A percentile compares a stretch with the other conserved stretches of the same genome.
These are phyloP conservation scores for Camponotus floridanus DNA, from an alignment of 1,140 invertebrate species.

Conservation along the genomic window DNA sequence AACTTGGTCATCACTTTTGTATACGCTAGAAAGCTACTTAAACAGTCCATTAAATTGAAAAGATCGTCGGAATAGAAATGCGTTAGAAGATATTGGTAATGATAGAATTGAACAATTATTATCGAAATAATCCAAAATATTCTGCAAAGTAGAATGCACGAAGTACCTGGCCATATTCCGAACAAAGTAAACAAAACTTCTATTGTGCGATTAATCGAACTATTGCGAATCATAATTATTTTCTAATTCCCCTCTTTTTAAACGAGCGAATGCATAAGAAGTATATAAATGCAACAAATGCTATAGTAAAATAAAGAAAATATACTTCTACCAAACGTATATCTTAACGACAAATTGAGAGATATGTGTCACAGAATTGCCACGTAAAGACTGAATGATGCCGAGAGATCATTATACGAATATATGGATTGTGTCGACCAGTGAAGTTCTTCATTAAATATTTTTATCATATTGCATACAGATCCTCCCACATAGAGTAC, in stretches of 20 bases:
- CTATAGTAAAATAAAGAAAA: neutral
- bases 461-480: neutral
- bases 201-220: constrained; percentile 33
- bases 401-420: neutral
- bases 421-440: neutral
- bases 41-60: constrained; percentile 38
- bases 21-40: constrained; percentile 22
- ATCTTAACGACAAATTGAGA: neutral
- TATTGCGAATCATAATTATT: neutral
- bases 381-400: constrained; percentile 11
- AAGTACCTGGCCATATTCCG: constrained; percentile 34
- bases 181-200: constrained; percentile 27
- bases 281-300: neutral
- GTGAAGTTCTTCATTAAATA: constrained; percentile 30
- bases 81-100: constrained; percentile 17
- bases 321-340: neutral
- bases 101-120: constrained; percentile 23
- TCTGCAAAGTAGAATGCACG: constrained; percentile 16
- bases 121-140: constrained; percentile 41
- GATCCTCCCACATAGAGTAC: neutral
- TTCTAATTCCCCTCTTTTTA: neutral
- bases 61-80: constrained; percentile 42
- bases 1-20: constrained; percentile 29
- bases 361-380: constrained; percentile 24
- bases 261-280: neutral